phyloP scores from a whole-genome alignment of 2,113 vertebrate species.

The Pseudorasbora parva region DNA sequence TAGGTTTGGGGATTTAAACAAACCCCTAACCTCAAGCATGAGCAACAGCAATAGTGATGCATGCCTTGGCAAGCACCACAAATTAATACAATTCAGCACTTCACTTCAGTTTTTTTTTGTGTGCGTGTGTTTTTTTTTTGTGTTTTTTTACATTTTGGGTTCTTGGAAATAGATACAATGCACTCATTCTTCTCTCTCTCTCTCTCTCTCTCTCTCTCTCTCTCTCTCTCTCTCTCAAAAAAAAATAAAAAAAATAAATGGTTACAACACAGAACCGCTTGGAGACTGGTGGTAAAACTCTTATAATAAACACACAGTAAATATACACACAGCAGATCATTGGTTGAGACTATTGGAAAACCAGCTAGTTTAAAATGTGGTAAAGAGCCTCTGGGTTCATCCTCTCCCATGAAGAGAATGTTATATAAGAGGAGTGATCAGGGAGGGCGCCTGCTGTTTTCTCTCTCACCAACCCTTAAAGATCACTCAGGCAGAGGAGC shows the following conservation, averaged over 20 bases:
- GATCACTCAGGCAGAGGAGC: conserved; percentile 8
- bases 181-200: background rate
- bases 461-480: background rate
- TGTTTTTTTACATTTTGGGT: conserved; percentile 13
- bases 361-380: background rate
- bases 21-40: conserved; percentile 3
- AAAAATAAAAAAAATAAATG: background rate
- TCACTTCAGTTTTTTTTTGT: background rate
- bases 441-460: conserved; percentile 8
- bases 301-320: conserved; percentile 7
- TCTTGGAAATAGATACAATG: conserved; percentile 25
- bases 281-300: background rate
- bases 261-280: background rate
- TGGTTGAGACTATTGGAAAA: background rate
- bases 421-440: background rate
- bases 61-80: conserved; percentile 8
- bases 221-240: no score
- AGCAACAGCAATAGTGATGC: background rate
- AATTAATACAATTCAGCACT: background rate
- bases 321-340: background rate
- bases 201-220: no score
- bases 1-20: background rate
- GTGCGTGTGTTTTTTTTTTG: no score
- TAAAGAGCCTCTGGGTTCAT: conserved; percentile 11
- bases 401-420: conserved; percentile 16